phyloP scores from a whole-genome alignment of 2,113 vertebrate species.

The Laticauda laticaudata region DNA sequence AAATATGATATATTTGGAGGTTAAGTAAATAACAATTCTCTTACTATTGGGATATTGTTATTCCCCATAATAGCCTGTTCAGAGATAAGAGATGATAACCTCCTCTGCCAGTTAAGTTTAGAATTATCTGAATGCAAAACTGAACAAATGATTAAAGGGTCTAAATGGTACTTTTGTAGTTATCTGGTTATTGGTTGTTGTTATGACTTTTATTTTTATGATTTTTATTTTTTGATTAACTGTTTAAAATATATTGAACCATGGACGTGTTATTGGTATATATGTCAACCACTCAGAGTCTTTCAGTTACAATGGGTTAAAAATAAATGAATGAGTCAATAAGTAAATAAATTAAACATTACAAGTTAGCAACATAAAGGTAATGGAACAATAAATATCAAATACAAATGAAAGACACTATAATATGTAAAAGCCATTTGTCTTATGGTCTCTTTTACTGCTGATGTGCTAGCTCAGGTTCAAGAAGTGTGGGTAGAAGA shows the following conservation, averaged over 20 bases:
- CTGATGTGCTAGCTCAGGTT: constrained; percentile 53
- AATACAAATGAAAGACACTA: background rate
- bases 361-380: background rate
- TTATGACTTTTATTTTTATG: background rate
- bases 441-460: constrained; percentile 42
- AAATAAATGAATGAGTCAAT: background rate
- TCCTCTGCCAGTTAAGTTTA: background rate
- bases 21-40: background rate
- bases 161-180: background rate
- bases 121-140: background rate
- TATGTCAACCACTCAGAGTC: background rate
- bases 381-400: background rate
- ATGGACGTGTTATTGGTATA: background rate
- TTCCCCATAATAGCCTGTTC: background rate
- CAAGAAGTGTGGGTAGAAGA: constrained; percentile 60
- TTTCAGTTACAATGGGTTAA: background rate
- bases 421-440: background rate
- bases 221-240: background rate
- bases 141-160: background rate
- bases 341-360: background rate
- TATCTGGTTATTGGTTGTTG: background rate
- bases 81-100: background rate
- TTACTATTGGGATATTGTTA: background rate
- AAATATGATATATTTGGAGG: background rate
- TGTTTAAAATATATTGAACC: background rate